These are phyloP conservation scores for Atrichornis clamosus DNA, from an alignment of 2,113 vertebrate genomes.

Conservation along the genomic window DNA sequence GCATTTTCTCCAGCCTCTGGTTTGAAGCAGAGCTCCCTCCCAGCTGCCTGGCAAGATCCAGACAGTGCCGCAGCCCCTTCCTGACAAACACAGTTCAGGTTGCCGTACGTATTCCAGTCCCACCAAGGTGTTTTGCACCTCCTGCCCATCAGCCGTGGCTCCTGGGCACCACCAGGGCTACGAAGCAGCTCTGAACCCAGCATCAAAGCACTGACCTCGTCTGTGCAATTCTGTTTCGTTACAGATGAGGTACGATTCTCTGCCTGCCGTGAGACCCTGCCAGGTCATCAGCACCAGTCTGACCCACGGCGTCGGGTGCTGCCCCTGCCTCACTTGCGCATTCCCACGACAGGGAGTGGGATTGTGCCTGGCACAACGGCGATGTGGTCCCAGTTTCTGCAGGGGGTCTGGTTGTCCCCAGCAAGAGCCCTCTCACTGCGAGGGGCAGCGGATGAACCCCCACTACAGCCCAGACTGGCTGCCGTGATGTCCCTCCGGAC, in stretches of 20 bases:
- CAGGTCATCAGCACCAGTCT: rapidly evolving
- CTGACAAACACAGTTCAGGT: rapidly evolving
- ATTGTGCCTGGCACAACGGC: rapidly evolving
- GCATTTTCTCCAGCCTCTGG: background rate
- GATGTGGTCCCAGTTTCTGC: rapidly evolving
- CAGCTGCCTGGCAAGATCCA: background rate
- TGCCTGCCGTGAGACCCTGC: background rate
- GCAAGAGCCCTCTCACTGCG: background rate
- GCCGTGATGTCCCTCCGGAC: rapidly evolving
- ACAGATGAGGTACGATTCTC: rapidly evolving
- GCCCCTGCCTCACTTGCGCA: rapidly evolving
- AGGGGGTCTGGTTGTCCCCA: background rate
- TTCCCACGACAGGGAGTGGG: rapidly evolving
- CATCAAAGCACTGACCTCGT: background rate
- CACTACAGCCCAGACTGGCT: background rate
- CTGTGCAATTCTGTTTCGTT: rapidly evolving
- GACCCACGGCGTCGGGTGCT: rapidly evolving
- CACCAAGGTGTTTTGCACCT: background rate
- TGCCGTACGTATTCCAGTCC: rapidly evolving
- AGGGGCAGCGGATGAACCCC: rapidly evolving
- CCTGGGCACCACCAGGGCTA: background rate
- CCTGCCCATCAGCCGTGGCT: background rate
- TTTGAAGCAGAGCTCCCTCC: background rate
- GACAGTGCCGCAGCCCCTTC: background rate
- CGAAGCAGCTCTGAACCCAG: background rate